Conservation (phyloP, 2,113 vertebrate genomes). For the Boleophthalmus pectinirostris region DNA sequence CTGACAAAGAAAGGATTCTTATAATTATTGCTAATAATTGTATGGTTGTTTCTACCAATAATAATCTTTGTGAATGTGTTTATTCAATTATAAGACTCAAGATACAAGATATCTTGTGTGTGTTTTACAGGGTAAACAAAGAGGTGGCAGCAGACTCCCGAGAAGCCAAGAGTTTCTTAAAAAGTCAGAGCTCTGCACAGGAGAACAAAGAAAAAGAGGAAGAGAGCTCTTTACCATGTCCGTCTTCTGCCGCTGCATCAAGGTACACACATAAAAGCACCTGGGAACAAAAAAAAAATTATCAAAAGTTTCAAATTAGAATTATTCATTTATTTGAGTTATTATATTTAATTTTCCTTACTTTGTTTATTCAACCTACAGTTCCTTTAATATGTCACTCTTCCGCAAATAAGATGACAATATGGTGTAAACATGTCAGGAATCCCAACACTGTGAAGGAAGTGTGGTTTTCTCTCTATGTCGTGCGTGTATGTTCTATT, state of each 20-base stretch:
- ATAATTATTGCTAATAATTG: neutral
- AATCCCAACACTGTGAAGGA: neutral
- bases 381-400: neutral
- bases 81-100: neutral
- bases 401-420: neutral
- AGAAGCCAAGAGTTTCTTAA: constrained; percentile 88
- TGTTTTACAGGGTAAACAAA: constrained; percentile 86
- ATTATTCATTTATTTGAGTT: neutral
- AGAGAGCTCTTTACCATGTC: neutral
- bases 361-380: neutral
- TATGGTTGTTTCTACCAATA: neutral
- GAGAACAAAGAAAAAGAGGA: constrained; percentile 15
- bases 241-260: constrained; percentile 47
- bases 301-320: neutral
- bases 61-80: neutral
- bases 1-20: neutral
- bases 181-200: constrained; percentile 67
- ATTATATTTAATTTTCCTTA: neutral
- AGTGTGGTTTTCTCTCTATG: neutral
- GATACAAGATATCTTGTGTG: constrained; percentile 10
- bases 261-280: constrained; percentile 55
- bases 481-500: neutral
- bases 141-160: constrained; percentile 88
- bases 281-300: neutral
- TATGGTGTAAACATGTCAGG: neutral